These are phyloP conservation scores for Eustalomyia histrio DNA, from an alignment of 2,888 invertebrate genomes.

Conservation along the genomic window DNA sequence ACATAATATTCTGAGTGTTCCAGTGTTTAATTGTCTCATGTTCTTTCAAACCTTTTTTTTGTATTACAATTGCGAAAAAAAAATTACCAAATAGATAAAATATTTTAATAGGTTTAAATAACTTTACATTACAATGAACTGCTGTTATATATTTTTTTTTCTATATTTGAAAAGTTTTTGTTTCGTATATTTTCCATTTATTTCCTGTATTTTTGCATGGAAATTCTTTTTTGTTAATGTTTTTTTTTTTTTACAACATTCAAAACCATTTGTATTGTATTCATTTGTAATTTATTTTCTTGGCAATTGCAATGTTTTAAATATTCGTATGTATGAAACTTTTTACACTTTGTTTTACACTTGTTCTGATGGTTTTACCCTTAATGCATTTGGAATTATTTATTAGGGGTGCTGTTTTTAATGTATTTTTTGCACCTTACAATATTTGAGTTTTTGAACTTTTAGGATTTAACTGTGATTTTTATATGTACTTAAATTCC, in stretches of 20 bases:
- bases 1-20: too few species aligned
- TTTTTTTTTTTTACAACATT: conserved; percentile 1
- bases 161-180: neutral
- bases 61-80: conserved; percentile 16
- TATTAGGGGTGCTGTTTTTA: conserved; percentile 16
- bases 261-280: conserved; percentile 1
- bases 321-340: neutral
- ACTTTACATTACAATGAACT: conserved; percentile 46
- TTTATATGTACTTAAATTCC: conserved; percentile 13
- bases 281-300: conserved; percentile 29
- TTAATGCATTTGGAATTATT: conserved; percentile 34
- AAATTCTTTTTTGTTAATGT: conserved; percentile 29
- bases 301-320: conserved; percentile 26
- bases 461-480: conserved; percentile 8
- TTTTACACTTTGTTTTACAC: conserved; percentile 7
- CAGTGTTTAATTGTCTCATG: conserved; percentile 11
- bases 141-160: neutral
- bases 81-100: conserved; percentile 39
- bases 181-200: neutral
- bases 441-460: conserved; percentile 39
- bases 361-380: conserved; percentile 30
- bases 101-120: conserved; percentile 56
- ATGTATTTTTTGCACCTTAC: conserved; percentile 31
- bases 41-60: conserved; percentile 27
- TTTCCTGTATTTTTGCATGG: conserved; percentile 36